Conservation (phyloP, 2,113 vertebrate species). For the Oryzias celebensis region DNA sequence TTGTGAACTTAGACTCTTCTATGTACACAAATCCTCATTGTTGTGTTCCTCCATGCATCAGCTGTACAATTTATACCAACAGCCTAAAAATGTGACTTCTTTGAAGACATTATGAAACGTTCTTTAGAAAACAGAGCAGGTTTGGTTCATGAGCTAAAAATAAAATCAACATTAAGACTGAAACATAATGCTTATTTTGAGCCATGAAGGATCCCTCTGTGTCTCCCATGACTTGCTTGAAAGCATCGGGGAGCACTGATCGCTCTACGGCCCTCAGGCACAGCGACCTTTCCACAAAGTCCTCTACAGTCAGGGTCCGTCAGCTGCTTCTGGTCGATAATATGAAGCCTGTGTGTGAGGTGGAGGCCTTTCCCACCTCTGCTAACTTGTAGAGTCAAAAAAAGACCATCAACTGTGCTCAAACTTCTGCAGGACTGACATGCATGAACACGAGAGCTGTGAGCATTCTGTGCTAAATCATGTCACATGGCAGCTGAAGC, state of each 20-base stretch:
- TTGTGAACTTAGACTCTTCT: no score
- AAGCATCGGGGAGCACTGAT: neutral
- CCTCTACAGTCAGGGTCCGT: neutral
- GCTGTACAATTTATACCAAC: no score
- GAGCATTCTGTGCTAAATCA: no score
- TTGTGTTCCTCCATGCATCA: no score
- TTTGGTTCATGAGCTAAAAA: neutral
- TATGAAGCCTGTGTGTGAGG: slow-evolving; percentile 16
- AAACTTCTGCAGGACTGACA: slow-evolving; percentile 5
- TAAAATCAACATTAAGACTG: neutral
- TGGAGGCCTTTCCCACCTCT: neutral
- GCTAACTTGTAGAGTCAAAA: slow-evolving; percentile 11
- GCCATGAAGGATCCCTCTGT: neutral
- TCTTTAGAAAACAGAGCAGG: neutral
- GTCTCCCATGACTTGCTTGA: neutral
- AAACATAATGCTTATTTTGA: neutral
- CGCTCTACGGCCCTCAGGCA: neutral
- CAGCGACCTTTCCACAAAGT: neutral
- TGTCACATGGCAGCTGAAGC: neutral
- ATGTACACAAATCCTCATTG: no score
- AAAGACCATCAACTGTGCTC: slow-evolving; percentile 47
- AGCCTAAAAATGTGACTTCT: neutral
- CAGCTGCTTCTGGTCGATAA: slow-evolving; percentile 30
- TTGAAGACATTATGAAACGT: neutral
- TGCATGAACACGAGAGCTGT: neutral